Evolutionary conservation across 1,140 invertebrate species (phyloP).

Genomic region (Neodiprion fabricii): DNA sequence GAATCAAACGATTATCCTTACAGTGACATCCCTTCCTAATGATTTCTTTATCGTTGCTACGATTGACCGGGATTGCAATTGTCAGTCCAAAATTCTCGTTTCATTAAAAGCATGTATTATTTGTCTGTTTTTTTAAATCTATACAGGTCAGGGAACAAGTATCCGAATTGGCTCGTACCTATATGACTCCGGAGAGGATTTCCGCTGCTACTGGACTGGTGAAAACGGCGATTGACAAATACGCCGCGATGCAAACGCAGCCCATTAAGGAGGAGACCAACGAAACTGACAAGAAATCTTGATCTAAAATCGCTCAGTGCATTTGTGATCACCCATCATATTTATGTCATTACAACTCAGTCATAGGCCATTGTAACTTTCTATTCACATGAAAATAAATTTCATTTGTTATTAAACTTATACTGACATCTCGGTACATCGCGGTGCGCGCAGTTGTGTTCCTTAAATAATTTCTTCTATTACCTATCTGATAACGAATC

Average conservation of each 20-base stretch:
- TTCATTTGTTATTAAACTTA: no score
- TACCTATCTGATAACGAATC: no score
- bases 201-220: constrained; percentile 68
- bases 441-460: no score
- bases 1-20: no score
- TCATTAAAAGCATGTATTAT: not conserved
- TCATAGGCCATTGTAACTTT: no score
- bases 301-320: not conserved
- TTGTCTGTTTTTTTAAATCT: not conserved
- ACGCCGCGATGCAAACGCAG: constrained; percentile 63
- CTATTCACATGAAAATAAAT: no score
- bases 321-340: not conserved
- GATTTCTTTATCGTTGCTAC: no score
- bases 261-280: constrained; percentile 8
- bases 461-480: no score
- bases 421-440: no score
- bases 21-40: no score
- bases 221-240: constrained; percentile 70
- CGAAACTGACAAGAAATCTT: constrained; percentile 10
- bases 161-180: constrained; percentile 39
- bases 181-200: constrained; percentile 61
- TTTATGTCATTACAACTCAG: not conserved
- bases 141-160: constrained; percentile 39
- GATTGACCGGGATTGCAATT: no score
- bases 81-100: not conserved